Conservation (phyloP, 30 jellyfish, hydroid and myxozoan species). For the Aurelia sp. region DNA sequence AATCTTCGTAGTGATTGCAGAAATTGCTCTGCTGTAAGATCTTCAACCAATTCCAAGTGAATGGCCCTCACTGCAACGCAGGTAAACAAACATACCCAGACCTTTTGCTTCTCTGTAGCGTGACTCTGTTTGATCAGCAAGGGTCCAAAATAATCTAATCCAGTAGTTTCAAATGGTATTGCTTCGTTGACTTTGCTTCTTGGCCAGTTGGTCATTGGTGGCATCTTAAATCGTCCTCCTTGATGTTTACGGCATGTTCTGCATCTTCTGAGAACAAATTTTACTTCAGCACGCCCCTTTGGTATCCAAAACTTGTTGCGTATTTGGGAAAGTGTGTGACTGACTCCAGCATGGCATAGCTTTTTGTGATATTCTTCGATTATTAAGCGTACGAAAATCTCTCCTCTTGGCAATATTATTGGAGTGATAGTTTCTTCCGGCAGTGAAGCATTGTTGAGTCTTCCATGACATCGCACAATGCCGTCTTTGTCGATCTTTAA, state of each 20-base stretch:
- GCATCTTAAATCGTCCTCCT: too few relatives aligned
- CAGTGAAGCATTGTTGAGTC: constrained; percentile 6
- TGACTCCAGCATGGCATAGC: constrained; percentile 11
- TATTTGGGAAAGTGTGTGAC: constrained; percentile 4
- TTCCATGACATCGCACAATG: constrained; percentile 27
- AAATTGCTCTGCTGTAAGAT: too few relatives aligned
- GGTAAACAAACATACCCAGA: too few relatives aligned
- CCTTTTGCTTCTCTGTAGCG: too few relatives aligned
- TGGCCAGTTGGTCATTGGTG: too few relatives aligned
- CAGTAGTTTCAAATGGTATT: too few relatives aligned
- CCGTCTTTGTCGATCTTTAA: constrained; percentile 18
- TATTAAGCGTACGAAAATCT: neutral
- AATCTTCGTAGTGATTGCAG: too few relatives aligned
- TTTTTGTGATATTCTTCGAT: constrained; percentile 21
- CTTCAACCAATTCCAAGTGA: too few relatives aligned
- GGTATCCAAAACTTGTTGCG: constrained; percentile 11
- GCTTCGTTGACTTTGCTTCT: too few relatives aligned
- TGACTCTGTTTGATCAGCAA: too few relatives aligned
- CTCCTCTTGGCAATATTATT: constrained; percentile 15
- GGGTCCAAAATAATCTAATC: too few relatives aligned
- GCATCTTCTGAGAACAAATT: constrained; percentile 1
- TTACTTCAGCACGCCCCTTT: constrained; percentile 15
- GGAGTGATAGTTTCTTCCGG: constrained; percentile 18
- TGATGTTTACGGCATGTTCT: neutral
- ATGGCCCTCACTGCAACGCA: too few relatives aligned